phyloP scores from a whole-genome alignment of 2,113 vertebrate genomes.

The Podilymbus podiceps region DNA sequence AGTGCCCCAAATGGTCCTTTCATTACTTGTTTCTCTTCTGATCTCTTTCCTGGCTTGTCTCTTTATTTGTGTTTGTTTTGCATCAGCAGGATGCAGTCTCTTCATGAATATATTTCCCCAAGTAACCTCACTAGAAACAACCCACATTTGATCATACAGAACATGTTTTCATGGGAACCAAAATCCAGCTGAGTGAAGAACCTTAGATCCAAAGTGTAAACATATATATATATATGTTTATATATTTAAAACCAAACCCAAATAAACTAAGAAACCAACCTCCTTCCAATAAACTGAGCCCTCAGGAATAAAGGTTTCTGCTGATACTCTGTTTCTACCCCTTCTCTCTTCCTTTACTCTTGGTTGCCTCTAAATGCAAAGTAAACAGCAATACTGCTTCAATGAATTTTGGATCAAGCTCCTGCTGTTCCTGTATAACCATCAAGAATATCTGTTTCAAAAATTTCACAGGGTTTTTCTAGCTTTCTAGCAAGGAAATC shows the following conservation, averaged over 20 bases:
- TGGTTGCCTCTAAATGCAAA: background rate
- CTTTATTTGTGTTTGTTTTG: conserved; percentile 4
- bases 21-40: conserved; percentile 15
- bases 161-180: background rate
- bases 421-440: background rate
- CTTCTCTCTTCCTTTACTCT: background rate
- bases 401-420: background rate
- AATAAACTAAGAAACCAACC: background rate
- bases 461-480: accelerated
- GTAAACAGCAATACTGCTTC: background rate
- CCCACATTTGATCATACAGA: background rate
- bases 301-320: background rate
- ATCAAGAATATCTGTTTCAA: background rate
- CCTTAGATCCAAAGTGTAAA: background rate
- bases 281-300: background rate
- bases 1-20: conserved; percentile 12
- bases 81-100: background rate
- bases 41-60: background rate
- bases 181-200: background rate
- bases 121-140: background rate
- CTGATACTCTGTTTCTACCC: background rate
- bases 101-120: background rate
- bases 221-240: background rate
- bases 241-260: background rate
- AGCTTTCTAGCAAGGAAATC: background rate